Conservation (phyloP, 1,140 invertebrate genomes). For the Trachymyrmex cornetzi region DNA sequence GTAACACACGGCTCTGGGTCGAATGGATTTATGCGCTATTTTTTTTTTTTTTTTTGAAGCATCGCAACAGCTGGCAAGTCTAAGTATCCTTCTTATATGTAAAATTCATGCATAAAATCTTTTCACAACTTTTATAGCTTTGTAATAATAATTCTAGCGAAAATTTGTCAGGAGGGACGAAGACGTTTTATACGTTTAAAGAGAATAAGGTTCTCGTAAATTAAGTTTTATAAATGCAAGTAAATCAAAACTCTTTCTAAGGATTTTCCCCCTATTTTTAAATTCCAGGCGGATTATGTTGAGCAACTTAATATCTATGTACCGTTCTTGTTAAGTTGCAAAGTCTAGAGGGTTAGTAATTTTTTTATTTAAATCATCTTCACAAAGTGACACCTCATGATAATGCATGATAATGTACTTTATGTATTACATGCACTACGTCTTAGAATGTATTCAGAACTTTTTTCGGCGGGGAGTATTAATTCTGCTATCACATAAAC, state of each 20-base stretch:
- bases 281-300: neutral
- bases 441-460: no score
- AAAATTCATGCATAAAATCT: neutral
- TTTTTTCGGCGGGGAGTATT: no score
- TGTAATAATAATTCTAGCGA: neutral
- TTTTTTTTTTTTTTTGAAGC: conserved; percentile 13
- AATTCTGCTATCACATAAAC: no score
- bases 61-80: neutral
- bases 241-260: conserved; percentile 8
- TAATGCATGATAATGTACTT: neutral
- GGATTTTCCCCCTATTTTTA: neutral
- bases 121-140: conserved; percentile 1
- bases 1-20: neutral
- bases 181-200: conserved; percentile 10
- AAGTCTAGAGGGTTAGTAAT: neutral
- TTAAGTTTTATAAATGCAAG: neutral
- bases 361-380: neutral
- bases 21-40: conserved; percentile 25
- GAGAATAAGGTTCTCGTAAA: neutral
- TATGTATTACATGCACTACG: neutral
- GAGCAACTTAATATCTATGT: conserved; percentile 12
- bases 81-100: neutral
- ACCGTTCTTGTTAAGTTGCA: neutral
- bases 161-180: neutral
- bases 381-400: neutral